Evolutionary conservation across 1,140 invertebrate species (phyloP).

Genomic region (Drosophila kanapiae): DNA sequence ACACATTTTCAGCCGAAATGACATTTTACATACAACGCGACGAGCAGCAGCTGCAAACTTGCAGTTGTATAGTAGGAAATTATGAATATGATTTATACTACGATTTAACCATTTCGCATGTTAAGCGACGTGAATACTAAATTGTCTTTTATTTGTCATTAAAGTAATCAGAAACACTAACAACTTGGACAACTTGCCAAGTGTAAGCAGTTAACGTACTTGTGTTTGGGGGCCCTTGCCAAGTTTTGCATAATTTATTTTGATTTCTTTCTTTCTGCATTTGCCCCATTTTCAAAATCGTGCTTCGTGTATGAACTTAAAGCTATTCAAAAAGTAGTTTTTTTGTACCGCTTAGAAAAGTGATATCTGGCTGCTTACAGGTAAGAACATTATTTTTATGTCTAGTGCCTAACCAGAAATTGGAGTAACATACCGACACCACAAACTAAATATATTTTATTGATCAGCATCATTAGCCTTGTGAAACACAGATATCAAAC

Average conservation of each 20-base stretch:
- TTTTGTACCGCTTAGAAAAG: too few relatives aligned
- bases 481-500: too few relatives aligned
- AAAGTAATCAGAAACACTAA: constrained; percentile 34
- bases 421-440: too few relatives aligned
- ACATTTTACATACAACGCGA: not conserved
- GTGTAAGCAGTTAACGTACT: constrained; percentile 46
- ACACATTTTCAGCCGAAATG: not conserved
- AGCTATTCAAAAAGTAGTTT: too few relatives aligned
- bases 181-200: constrained; percentile 43
- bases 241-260: constrained; percentile 58
- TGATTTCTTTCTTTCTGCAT: constrained; percentile 6
- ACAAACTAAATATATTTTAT: too few relatives aligned
- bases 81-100: constrained; percentile 71
- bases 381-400: too few relatives aligned
- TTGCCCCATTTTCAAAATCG: constrained; percentile 1
- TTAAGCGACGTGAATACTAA: constrained; percentile 69
- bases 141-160: constrained; percentile 60
- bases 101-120: constrained; percentile 72
- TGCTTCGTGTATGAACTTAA: too few relatives aligned
- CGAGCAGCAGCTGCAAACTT: constrained; percentile 5
- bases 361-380: too few relatives aligned
- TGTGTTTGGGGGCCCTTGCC: constrained; percentile 53
- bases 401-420: too few relatives aligned
- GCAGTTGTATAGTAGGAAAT: constrained; percentile 22
- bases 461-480: too few relatives aligned